phyloP scores from a whole-genome alignment of 2,113 vertebrate genomes.

The Myotis brandtii region DNA sequence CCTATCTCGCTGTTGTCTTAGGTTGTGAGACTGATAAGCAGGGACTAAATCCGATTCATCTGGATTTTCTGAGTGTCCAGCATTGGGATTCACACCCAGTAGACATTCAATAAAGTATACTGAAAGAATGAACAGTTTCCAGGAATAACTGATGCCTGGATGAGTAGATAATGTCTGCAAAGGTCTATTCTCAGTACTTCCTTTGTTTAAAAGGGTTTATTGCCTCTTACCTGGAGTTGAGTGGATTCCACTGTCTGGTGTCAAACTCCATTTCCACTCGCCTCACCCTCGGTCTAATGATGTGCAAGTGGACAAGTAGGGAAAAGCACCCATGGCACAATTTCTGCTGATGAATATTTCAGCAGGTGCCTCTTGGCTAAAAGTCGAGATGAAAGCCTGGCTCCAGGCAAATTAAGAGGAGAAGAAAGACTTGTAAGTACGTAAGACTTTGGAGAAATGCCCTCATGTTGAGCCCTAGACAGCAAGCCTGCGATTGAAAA shows the following conservation, averaged over 20 bases:
- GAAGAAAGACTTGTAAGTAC: conserved; percentile 87
- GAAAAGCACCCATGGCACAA: conserved; percentile 88
- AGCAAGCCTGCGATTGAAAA: conserved; percentile 81
- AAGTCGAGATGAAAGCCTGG: conserved; percentile 90
- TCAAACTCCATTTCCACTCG: conserved; percentile 83
- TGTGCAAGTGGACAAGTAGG: conserved; percentile 87
- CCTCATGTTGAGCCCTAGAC: conserved; percentile 75
- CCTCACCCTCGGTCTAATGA: conserved; percentile 84
- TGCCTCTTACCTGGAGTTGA: conserved; percentile 80
- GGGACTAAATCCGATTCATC: too few species aligned
- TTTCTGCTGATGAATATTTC: conserved; percentile 91
- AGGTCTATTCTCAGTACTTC: conserved; percentile 36
- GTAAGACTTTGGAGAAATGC: conserved; percentile 83
- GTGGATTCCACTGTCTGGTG: conserved; percentile 76
- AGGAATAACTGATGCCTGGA: accelerated
- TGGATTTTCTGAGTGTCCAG: accelerated
- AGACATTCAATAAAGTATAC: accelerated
- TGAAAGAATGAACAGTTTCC: background rate
- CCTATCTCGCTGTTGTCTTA: accelerated
- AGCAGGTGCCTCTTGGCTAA: conserved; percentile 90
- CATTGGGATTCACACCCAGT: background rate
- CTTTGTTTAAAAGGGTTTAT: conserved; percentile 82
- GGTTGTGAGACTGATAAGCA: background rate
- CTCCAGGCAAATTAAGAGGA: conserved; percentile 88
- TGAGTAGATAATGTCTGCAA: background rate